Evolutionary conservation across 2,113 vertebrate species (phyloP).

Genomic region (Balaeniceps rex): DNA sequence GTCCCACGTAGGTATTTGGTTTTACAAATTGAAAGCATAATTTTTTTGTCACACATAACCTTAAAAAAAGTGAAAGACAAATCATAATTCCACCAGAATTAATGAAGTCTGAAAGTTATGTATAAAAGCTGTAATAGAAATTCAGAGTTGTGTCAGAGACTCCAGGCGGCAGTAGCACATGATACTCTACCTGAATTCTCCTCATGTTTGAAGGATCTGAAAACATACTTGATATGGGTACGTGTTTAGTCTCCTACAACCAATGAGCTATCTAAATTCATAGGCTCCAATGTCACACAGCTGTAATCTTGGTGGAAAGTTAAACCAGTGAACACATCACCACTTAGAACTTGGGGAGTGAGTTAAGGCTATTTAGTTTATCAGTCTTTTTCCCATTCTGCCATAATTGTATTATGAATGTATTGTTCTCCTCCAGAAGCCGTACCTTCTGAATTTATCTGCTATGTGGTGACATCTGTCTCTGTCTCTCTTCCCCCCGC

Average conservation of each 20-base stretch:
- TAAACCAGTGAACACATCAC: conserved; percentile 62
- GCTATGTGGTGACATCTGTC: background rate
- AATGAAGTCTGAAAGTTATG: conserved; percentile 76
- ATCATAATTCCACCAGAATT: conserved; percentile 71
- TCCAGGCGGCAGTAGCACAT: conserved; percentile 36
- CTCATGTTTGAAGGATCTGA: conserved; percentile 69
- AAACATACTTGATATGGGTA: conserved; percentile 67
- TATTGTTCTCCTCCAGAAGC: conserved; percentile 59
- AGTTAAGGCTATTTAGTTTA: conserved; percentile 57
- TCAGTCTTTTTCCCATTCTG: conserved; percentile 15
- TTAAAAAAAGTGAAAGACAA: conserved; percentile 67
- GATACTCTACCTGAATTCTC: conserved; percentile 68
- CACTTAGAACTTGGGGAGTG: conserved; percentile 60
- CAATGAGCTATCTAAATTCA: conserved; percentile 87
- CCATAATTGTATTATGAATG: conserved; percentile 52
- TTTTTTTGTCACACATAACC: conserved; percentile 71
- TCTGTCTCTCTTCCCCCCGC: background rate
- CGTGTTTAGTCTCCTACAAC: conserved; percentile 80
- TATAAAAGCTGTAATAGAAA: conserved; percentile 68
- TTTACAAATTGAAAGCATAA: conserved; percentile 73
- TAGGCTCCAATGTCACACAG: conserved; percentile 75
- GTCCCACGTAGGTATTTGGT: conserved; percentile 60
- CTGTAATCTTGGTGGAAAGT: conserved; percentile 75
- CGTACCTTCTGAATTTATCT: conserved; percentile 22
- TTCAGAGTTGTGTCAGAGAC: conserved; percentile 60